Percentiles rank a stretch among this genome's conserved stretches.
phyloP scores from a whole-genome alignment of 2,888 invertebrate genomes.

The Agrochola litura region DNA sequence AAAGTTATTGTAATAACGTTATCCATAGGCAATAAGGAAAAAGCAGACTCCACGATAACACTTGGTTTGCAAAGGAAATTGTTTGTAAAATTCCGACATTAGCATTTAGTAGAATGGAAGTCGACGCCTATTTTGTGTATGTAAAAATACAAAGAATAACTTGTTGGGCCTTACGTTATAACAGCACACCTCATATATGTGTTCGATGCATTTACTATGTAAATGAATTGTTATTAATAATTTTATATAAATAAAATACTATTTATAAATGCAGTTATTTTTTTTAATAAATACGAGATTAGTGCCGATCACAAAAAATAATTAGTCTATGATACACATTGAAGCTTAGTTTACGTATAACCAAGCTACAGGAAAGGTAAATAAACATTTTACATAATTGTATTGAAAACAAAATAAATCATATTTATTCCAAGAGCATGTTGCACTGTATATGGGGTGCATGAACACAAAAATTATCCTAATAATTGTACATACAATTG shows the following conservation, averaged over 20 bases:
- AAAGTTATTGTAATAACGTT: not conserved
- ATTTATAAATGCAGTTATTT: constrained; percentile 58
- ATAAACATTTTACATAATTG: constrained; percentile 8
- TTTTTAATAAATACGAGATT: constrained; percentile 52
- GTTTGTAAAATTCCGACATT: not conserved
- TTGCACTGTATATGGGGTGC: constrained; percentile 48
- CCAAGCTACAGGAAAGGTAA: constrained; percentile 25
- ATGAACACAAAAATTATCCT: constrained; percentile 46
- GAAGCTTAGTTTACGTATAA: constrained; percentile 43
- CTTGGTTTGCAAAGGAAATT: not conserved
- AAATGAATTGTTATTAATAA: constrained; percentile 69
- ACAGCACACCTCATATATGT: constrained; percentile 32
- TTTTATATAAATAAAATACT: constrained; percentile 59
- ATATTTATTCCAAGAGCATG: constrained; percentile 36
- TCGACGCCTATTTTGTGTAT: not conserved
- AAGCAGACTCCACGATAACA: not conserved
- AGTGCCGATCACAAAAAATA: constrained; percentile 48
- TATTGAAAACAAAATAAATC: constrained; percentile 29
- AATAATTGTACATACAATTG: constrained; percentile 55
- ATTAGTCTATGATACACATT: constrained; percentile 40
- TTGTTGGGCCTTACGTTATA: not conserved
- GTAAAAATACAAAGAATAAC: not conserved
- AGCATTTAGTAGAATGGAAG: constrained; percentile 22
- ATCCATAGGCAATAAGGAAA: not conserved
- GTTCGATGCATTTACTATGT: constrained; percentile 78